Base-by-base conservation (phyloP, 2,113 vertebrate species). In the Macrotis lagotis region DNA sequence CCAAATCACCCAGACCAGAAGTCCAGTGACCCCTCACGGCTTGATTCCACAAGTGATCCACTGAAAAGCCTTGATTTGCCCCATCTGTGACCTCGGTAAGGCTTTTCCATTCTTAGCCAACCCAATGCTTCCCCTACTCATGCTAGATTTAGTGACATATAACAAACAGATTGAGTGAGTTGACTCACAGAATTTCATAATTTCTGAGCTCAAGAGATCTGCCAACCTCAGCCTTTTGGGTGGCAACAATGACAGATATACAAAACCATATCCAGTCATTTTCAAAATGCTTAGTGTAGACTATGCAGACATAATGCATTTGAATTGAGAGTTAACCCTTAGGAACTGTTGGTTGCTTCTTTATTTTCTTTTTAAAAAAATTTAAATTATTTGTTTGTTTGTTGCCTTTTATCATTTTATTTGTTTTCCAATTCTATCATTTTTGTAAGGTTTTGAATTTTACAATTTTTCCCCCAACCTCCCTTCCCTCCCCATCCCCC, bases 241-340 rank as follows among this genome's bases (percentile, higher is more conserved):
- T 44, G 24, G n/a, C n/a, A 83, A 83, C 19, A 2, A 24, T 83
- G 44, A 83, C 7, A 83, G n/a, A 44, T 24, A 44, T 83, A 0
- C 2, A 44, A 16, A 14, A 83, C 16, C 16, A 83, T 83, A 2
- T n/a, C n/a, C 16, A 83, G 0, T 50, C 19, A 10, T 0, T 90
- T 96, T 94, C 92, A 11, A 93, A 96, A 55, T 51, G 6, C 8
- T 89, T 25, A 11, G 28, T 94, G 48, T 2, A 14, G 50, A 74
- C 12, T 47, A 28, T 66, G 24, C 19, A 44, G 44, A 11, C 24
- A 7, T 8, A 6, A 0, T 25, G 47, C 2, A 37, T 25, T 52
- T 26, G 47, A 88, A 48, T 89, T 26, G 90, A 59, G 48, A 19
- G 44, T 26, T 89, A 89, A 89, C 93, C 88, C 31, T 28, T 48